These are phyloP conservation scores for Amphiduros pacificus DNA, from an alignment of 2,888 invertebrate species.

Conservation along the genomic window DNA sequence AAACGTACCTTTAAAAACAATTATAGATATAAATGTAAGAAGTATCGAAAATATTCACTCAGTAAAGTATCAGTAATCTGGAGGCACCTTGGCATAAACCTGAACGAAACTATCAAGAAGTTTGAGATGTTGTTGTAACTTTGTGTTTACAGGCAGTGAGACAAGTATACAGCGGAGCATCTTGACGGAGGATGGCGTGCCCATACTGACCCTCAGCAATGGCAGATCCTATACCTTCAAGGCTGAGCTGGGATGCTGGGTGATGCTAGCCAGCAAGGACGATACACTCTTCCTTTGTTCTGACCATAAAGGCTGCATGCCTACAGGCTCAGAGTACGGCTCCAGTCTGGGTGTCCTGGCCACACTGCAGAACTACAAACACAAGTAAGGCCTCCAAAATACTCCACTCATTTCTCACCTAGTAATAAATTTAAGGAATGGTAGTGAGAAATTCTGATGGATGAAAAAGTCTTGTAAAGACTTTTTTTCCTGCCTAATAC, in stretches of 20 bases:
- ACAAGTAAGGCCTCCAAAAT: too few relatives aligned
- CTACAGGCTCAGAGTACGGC: constrained; percentile 35
- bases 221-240: constrained; percentile 85
- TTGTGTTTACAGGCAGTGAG: constrained; percentile 32
- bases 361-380: constrained; percentile 67
- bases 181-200: constrained; percentile 74
- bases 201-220: constrained; percentile 81
- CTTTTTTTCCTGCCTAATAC: too few relatives aligned
- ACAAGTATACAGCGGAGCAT: constrained; percentile 61
- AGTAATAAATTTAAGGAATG: too few relatives aligned
- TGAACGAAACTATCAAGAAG: background rate
- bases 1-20: too few relatives aligned
- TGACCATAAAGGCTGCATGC: constrained; percentile 45
- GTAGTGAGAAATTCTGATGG: too few relatives aligned
- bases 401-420: too few relatives aligned
- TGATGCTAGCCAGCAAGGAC: constrained; percentile 37
- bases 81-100: too few relatives aligned
- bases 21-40: too few relatives aligned
- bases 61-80: too few relatives aligned
- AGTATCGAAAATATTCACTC: too few relatives aligned
- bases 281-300: constrained; percentile 59
- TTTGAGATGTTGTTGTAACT: too few relatives aligned
- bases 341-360: constrained; percentile 43
- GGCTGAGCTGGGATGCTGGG: constrained; percentile 66
- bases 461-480: too few relatives aligned